Evolutionary conservation across 2,888 invertebrate species (phyloP), one percentile per base, ranked within the genome.

Genomic region (Priocnemis perturbator): DNA sequence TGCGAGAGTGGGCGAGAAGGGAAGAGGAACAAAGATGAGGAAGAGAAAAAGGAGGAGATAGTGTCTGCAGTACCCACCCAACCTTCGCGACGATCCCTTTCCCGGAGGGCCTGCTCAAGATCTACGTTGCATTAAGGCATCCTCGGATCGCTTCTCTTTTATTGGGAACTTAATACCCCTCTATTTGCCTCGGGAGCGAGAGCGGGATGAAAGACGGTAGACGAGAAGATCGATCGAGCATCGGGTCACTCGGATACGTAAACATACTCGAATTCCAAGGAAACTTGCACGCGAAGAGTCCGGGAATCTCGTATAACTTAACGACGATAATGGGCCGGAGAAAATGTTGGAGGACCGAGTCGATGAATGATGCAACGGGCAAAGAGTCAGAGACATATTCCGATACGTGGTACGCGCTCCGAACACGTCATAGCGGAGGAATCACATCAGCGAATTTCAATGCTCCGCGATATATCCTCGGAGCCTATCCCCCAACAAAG

Each of bases 121-220:
- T 64, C 58, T 20, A 62, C 67, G 60, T 64, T 72, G 77, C 67
- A 69, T 74, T 75, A 67, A 68, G 70, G 68, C 59, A 67, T 63
- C 58, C 73, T 23, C 61, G 62, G 63, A 67, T 72, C 71, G 60
- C 53, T 69, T 26, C 69, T 61, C 74, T 79, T 81, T 79, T 79
- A 81, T 81, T 67, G 73, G 60, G 65, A 79, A 77, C 73, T 75
- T 77, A 73, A 81, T 81, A 74, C 79, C 60, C 17, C 20, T 7
- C 50, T 50, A 50, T 50, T 67, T 23, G 59, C 15, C 11, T 19
- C 17, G 37, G 15, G 45, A 64, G 57, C 57, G 57, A 47, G 64
- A 61, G 50, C 62, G 7, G 11, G 37, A 11, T 11, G 37, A 11
- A 11, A 37, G 37, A 37, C 37, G 37, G 37, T 11, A 37, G 62